phyloP scores from a whole-genome alignment of 2,888 invertebrate species.

The Brenthis hecate region DNA sequence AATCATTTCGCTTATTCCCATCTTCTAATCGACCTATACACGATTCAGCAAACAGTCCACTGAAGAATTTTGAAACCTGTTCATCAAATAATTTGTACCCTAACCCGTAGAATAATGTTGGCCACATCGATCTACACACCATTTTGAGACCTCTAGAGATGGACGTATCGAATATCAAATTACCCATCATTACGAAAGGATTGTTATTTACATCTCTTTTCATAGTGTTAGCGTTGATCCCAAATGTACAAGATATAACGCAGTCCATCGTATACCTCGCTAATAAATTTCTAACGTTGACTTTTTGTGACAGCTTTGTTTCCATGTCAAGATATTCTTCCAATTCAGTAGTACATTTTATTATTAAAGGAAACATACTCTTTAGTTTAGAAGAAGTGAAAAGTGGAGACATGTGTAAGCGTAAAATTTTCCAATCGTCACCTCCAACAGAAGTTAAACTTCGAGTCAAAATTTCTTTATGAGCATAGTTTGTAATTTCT shows the following conservation, averaged over 20 bases:
- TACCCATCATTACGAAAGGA: slow-evolving; percentile 52
- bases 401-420: slow-evolving; percentile 50
- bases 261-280: slow-evolving; percentile 61
- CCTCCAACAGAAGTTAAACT: neutral
- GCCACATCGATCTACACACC: slow-evolving; percentile 54
- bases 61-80: slow-evolving; percentile 50
- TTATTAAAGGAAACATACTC: slow-evolving; percentile 47
- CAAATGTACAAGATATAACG: slow-evolving; percentile 59
- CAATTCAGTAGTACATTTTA: slow-evolving; percentile 44
- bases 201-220: slow-evolving; percentile 45
- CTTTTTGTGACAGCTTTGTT: slow-evolving; percentile 32
- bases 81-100: slow-evolving; percentile 49
- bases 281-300: slow-evolving; percentile 50
- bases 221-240: slow-evolving; percentile 56
- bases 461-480: neutral
- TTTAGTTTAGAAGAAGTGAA: slow-evolving; percentile 66
- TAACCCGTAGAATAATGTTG: slow-evolving; percentile 55
- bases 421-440: slow-evolving; percentile 15
- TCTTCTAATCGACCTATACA: slow-evolving; percentile 51
- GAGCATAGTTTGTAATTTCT: slow-evolving; percentile 45
- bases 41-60: slow-evolving; percentile 46
- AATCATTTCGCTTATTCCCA: slow-evolving; percentile 54
- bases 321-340: slow-evolving; percentile 53
- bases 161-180: slow-evolving; percentile 49
- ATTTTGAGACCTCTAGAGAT: slow-evolving; percentile 47